Evolutionary conservation across 1,140 invertebrate species (phyloP).

Genomic region (Drosophila trapezifrons): DNA sequence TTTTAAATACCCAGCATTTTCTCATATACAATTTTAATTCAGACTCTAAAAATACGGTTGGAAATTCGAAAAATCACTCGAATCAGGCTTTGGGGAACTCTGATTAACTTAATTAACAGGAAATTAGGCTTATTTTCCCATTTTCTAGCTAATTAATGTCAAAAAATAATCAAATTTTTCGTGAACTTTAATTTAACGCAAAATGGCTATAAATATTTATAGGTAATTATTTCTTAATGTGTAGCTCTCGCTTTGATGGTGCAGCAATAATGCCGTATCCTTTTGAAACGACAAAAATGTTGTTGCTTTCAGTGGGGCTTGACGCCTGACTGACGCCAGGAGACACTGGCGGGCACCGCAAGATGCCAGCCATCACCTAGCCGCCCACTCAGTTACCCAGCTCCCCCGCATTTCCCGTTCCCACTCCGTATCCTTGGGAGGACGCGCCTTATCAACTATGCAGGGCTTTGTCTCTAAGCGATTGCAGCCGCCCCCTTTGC

Average conservation of each 20-base stretch:
- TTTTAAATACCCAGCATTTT: background rate
- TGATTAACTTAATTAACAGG: background rate
- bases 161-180: no score
- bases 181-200: no score
- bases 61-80: background rate
- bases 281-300: constrained; percentile 75
- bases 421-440: constrained; percentile 5
- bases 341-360: constrained; percentile 56
- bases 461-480: constrained; percentile 80
- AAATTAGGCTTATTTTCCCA: background rate
- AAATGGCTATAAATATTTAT: constrained; percentile 36
- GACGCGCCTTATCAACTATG: constrained; percentile 79
- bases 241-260: constrained; percentile 18
- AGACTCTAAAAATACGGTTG: background rate
- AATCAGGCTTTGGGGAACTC: background rate
- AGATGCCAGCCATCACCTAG: constrained; percentile 26
- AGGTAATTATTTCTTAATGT: constrained; percentile 25
- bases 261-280: constrained; percentile 60
- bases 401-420: background rate
- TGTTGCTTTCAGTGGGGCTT: constrained; percentile 65
- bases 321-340: constrained; percentile 61
- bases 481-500: constrained; percentile 47
- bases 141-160: background rate
- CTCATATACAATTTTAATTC: background rate
- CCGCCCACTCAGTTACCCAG: constrained; percentile 8